Base-by-base conservation (phyloP, 2,113 vertebrate genomes). In the Maccullochella peelii region DNA sequence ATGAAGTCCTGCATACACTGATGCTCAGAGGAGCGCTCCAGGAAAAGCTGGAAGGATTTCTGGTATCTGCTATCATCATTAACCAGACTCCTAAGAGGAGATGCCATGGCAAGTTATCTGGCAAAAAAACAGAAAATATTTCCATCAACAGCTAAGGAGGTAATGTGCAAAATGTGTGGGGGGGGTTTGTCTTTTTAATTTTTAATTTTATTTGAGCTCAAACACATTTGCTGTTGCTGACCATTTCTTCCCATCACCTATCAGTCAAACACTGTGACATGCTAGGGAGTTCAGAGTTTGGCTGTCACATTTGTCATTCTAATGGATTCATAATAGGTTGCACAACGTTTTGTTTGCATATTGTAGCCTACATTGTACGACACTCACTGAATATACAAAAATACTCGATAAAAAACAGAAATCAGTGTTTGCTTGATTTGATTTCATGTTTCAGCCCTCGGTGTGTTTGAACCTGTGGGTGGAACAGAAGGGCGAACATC, bases 11-110 rank as follows among this genome's bases (percentile, higher is more conserved):
- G 91, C 96, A 97, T 96, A 81, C 96, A 96, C 85, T 96, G 94
- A 81, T 97, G 97, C 86, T 97, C 97, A 33, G 96, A 96, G 9
- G 97, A 97, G 69, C 95, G 93, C 40, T 96, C 93, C 94, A 97
- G 81, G 87, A 97, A 97, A 3, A 96, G 55, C 73, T 95, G 92
- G 66, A 97, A 97, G 63, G 94, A 91, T 83, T 94, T 94, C 80
- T 93, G 93, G 76, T 97, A 97, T 68, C 95, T 91, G 59, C 58
- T 76, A 75, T 96, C 95, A 52, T 96, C 95, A 0, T 90, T 73
- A 62, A 92, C 76, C 74, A 97, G 94, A 75, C 92, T 94, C 80
- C 78, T 93, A 85, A 97, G 91, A 8, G 94, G 8, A 67, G 92
- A 93, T 14, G 93, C 92, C 94, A 95, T 94, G 74, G 79, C 87